phyloP scores from a whole-genome alignment of 64 coral and sea anemone species.

The Montipora foliosa region DNA sequence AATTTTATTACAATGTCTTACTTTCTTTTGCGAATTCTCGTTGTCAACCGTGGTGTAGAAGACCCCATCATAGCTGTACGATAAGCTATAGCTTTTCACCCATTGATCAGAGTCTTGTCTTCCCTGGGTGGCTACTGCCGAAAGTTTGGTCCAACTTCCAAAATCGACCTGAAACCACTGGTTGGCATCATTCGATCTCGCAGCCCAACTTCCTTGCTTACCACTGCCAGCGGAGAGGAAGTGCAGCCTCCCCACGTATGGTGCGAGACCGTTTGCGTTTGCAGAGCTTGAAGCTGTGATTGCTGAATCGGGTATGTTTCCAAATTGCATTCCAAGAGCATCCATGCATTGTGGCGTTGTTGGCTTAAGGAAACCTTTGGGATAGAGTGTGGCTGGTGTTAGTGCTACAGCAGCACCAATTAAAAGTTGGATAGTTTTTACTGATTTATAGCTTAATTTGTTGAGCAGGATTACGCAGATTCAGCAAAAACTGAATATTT shows the following conservation, averaged over 20 bases:
- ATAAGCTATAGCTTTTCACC: conserved; percentile 36
- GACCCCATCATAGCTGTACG: conserved; percentile 8
- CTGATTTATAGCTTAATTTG: too few relatives aligned
- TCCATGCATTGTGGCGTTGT: conserved; percentile 25
- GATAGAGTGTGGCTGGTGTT: too few relatives aligned
- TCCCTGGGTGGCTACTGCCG: conserved; percentile 40
- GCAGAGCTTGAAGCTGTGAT: conserved; percentile 55
- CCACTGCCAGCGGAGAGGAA: conserved; percentile 15
- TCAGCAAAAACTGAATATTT: too few relatives aligned
- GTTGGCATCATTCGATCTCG: conserved; percentile 8
- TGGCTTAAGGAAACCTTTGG: not conserved
- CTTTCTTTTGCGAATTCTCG: not conserved
- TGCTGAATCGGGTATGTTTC: conserved; percentile 18
- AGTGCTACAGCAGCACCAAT: too few relatives aligned
- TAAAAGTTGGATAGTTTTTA: too few relatives aligned
- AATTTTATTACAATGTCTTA: not conserved
- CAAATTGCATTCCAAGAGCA: conserved; percentile 42
- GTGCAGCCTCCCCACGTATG: conserved; percentile 45
- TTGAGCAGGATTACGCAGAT: too few relatives aligned
- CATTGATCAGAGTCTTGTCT: conserved; percentile 23
- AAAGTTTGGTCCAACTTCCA: conserved; percentile 29
- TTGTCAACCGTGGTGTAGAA: not conserved
- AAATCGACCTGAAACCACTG: conserved; percentile 72
- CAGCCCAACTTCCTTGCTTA: conserved; percentile 53
- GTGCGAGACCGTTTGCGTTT: not conserved